Evolutionary conservation across 2,797 vertebrate species (phyloP).

Genomic region (Sebastes diaconus): DNA sequence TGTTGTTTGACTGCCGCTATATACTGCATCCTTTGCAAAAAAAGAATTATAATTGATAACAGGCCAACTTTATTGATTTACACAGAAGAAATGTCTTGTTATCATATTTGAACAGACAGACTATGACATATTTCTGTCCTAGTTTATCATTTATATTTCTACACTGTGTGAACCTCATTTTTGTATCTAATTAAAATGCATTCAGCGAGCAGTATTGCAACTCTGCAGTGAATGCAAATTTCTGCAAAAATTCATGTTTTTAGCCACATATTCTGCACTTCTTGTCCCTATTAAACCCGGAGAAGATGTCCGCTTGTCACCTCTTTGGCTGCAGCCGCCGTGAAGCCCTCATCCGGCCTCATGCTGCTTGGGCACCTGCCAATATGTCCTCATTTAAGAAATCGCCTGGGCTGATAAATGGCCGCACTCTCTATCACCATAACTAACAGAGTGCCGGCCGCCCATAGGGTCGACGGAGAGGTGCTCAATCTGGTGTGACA

Average conservation of each 20-base stretch:
- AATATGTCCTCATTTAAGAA: conserved; percentile 63
- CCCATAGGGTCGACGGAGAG: conserved; percentile 36
- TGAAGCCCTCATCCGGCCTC: conserved; percentile 6
- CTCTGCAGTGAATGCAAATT: conserved; percentile 17
- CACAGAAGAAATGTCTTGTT: conserved; percentile 40
- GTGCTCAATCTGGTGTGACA: conserved; percentile 58
- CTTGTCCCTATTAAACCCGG: background rate
- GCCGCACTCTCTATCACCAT: conserved; percentile 39
- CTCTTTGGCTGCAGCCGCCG: conserved; percentile 21
- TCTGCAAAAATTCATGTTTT: background rate
- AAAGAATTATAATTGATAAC: conserved; percentile 59
- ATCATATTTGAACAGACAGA: conserved; percentile 55
- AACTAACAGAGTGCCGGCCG: conserved; percentile 44
- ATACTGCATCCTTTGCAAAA: conserved; percentile 46
- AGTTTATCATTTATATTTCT: conserved; percentile 47
- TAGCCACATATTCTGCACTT: background rate
- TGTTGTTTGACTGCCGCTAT: conserved; percentile 11
- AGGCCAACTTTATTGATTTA: conserved; percentile 54
- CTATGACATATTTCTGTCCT: conserved; percentile 31
- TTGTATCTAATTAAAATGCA: conserved; percentile 29
- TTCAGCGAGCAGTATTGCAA: background rate
- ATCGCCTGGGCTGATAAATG: conserved; percentile 51
- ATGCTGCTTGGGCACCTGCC: conserved; percentile 54
- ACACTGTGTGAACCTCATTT: background rate
- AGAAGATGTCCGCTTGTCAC: conserved; percentile 21